These are phyloP conservation scores for Synergus laeviventris DNA, from an alignment of 2,888 invertebrate species.

Conservation along the genomic window DNA sequence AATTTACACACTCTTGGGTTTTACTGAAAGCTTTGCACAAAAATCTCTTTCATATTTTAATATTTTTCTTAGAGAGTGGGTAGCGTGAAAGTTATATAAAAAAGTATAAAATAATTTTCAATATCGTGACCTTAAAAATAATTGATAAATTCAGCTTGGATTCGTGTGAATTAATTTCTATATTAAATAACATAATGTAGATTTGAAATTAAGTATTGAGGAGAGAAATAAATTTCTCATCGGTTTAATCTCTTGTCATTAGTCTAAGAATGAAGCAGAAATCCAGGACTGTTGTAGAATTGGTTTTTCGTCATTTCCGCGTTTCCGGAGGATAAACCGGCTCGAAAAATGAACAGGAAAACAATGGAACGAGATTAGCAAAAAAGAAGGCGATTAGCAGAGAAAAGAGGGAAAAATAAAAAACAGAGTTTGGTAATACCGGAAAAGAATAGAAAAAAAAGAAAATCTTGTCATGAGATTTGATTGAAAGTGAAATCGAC, in stretches of 20 bases:
- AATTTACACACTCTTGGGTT: background rate
- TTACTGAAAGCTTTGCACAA: background rate
- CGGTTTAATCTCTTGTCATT: conserved; percentile 4
- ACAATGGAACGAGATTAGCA: conserved; percentile 24
- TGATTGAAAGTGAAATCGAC: background rate
- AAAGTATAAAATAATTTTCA: background rate
- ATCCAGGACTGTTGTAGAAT: conserved; percentile 18
- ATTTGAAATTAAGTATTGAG: background rate
- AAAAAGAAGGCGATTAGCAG: conserved; percentile 19
- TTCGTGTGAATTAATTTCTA: background rate
- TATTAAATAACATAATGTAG: too few species aligned
- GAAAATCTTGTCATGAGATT: background rate
- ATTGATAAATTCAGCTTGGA: background rate
- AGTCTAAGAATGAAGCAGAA: conserved; percentile 19
- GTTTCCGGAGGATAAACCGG: conserved; percentile 21
- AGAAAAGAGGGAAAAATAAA: background rate
- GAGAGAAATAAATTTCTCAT: conserved; percentile 1
- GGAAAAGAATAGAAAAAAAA: background rate
- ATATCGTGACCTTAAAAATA: background rate
- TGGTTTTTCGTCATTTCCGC: conserved; percentile 9
- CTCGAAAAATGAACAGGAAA: conserved; percentile 11
- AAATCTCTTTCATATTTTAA: background rate
- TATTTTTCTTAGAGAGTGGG: background rate
- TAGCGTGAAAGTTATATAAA: background rate
- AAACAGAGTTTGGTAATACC: background rate